These are phyloP conservation scores for Drosophila triauraria DNA, from an alignment of 1,140 invertebrate genomes.

Conservation along the genomic window DNA sequence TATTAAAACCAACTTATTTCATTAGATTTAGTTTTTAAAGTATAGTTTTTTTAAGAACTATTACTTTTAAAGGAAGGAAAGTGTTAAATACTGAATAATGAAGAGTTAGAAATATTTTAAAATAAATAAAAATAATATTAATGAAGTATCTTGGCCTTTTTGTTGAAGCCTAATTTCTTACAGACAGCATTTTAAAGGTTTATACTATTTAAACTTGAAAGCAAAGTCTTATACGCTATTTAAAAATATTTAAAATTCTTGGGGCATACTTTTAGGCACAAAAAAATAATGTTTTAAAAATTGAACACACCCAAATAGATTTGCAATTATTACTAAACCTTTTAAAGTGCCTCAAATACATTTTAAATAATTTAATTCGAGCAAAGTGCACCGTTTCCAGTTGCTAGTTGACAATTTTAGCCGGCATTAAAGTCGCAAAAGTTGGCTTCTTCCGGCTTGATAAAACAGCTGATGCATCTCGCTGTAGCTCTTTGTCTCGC, in stretches of 20 bases:
- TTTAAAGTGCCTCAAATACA: neutral
- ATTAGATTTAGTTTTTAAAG: no score
- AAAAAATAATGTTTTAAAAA: neutral
- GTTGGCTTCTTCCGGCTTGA: constrained; percentile 31
- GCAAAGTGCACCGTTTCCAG: neutral
- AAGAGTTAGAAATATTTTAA: no score
- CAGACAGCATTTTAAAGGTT: no score
- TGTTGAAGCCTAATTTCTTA: no score
- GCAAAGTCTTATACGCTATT: no score
- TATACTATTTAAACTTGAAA: no score
- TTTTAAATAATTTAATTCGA: neutral
- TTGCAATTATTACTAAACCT: neutral
- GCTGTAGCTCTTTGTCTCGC: neutral
- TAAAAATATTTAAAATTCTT: neutral
- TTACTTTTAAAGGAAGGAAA: no score
- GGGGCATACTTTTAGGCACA: neutral
- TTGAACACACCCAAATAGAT: neutral
- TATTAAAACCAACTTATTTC: no score
- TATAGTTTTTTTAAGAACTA: no score
- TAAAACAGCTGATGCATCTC: constrained; percentile 44
- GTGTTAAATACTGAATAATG: no score
- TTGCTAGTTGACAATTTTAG: constrained; percentile 18
- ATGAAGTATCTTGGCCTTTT: no score
- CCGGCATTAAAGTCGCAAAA: constrained; percentile 25
- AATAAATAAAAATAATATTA: no score